Conservation (phyloP, 2,888 invertebrate genomes). For the Anodontia alba region DNA sequence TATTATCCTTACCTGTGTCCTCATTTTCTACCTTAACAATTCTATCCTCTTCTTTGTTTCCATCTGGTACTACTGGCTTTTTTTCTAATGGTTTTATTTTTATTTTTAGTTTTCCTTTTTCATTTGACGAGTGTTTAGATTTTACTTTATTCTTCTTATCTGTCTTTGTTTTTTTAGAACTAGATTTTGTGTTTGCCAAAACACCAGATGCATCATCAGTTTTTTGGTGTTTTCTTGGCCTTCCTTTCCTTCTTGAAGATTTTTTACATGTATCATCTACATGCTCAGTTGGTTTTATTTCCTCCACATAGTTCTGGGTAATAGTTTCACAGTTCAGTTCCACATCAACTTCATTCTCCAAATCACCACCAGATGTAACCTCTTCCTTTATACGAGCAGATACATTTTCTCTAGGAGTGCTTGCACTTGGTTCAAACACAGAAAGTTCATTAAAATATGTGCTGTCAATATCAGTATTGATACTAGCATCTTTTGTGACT, state of each 20-base stretch:
- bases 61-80: neutral
- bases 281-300: neutral
- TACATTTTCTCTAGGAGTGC: neutral
- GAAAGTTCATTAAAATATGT: neutral
- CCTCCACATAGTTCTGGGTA: neutral
- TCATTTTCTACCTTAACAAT: constrained; percentile 4
- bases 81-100: neutral
- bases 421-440: neutral
- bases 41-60: neutral
- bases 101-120: neutral
- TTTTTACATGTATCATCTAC: neutral
- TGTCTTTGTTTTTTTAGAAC: constrained; percentile 10
- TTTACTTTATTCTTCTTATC: constrained; percentile 11
- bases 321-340: neutral
- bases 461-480: constrained; percentile 46
- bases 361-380: neutral
- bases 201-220: neutral
- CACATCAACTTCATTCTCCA: neutral
- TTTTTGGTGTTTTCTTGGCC: neutral
- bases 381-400: neutral
- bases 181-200: neutral
- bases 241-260: neutral
- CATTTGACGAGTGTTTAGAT: neutral
- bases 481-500: constrained; percentile 27
- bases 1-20: neutral